Base-by-base conservation (phyloP, 30 jellyfish, hydroid and myxozoan genomes). In the Aurelia aurita complex sp. Pacific region DNA sequence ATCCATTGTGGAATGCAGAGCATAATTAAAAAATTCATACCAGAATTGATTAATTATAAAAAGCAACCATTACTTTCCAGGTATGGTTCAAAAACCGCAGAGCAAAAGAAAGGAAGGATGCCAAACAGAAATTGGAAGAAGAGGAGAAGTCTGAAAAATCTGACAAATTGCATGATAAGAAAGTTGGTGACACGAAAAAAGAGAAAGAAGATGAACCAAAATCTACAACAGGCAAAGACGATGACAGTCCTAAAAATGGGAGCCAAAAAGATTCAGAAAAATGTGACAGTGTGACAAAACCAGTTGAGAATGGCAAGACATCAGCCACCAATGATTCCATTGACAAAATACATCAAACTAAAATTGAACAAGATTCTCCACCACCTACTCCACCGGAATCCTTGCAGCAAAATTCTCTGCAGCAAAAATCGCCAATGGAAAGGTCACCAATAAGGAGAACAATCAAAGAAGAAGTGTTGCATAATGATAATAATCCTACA, bases 11-110 rank as follows among this genome's bases (percentile, higher is more conserved):
- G 0, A 23, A 0, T 23, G 29, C 29, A 23, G 29, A 23, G 29
- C 29, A 23, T 23, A 23, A 23, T 23, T 23, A 23, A 23, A 23
- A 23, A 0, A 0, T 23, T 23, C 0, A 0, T 23, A 23, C 29
- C 29, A 23, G 29, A 23, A 23, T 23, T 23, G 0, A 40, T 40
- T 9, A 40, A 2, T 67, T 14, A 14, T 18, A 23, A 18, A 68
- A 68, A 43, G 12, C 40, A 1, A n/a, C 18, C 35, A 35, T 74
- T 19, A 17, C 34, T 16, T 18, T 14, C 35, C 67, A 81, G 91
- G 91, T 81, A 2, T 81, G 91, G 91, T 81, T 81, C 77, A 81
- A 81, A 69, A 81, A 81, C 91, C 53, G 91, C 18, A 43, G 91
- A 43, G 91, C 91, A 10, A 81, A 81, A 43, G 91, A 81, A 33